These are phyloP conservation scores for Cydia amplana DNA, from an alignment of 1,140 invertebrate species.

Conservation along the genomic window DNA sequence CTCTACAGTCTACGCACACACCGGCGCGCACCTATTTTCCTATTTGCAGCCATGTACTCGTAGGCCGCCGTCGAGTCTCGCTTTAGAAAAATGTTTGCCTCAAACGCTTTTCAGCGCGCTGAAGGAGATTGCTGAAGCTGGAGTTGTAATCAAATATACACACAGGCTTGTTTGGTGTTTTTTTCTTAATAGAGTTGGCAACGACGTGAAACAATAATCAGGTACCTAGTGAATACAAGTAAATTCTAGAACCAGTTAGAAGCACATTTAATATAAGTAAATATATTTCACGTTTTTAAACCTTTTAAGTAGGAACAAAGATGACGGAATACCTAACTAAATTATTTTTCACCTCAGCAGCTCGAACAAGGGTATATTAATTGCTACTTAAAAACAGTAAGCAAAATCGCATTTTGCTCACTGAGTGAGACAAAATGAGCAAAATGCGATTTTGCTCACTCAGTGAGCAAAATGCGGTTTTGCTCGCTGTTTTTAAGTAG, in stretches of 20 bases:
- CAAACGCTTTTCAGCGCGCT: slow-evolving; percentile 63
- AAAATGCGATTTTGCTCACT: too few relatives aligned
- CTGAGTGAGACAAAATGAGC: too few relatives aligned
- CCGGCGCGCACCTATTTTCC: slow-evolving; percentile 69
- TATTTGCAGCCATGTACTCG: slow-evolving; percentile 61
- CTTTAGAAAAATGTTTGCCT: slow-evolving; percentile 66
- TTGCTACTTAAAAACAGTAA: too few relatives aligned
- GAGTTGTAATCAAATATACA: slow-evolving; percentile 8
- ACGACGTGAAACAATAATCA: neutral
- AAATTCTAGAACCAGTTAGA: neutral
- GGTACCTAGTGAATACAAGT: neutral
- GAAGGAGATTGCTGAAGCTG: slow-evolving; percentile 61
- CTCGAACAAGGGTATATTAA: too few relatives aligned
- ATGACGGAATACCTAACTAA: too few relatives aligned
- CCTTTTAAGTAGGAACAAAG: too few relatives aligned
- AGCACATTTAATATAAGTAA: too few relatives aligned
- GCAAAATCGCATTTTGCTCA: too few relatives aligned
- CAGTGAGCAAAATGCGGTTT: too few relatives aligned
- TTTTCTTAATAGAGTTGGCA: neutral
- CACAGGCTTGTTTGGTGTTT: neutral
- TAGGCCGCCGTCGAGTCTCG: slow-evolving; percentile 64
- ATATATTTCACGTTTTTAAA: too few relatives aligned
- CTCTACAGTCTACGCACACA: slow-evolving; percentile 64
- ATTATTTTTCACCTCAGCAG: too few relatives aligned
- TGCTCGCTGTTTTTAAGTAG: too few relatives aligned